phyloP scores from a whole-genome alignment of 2,888 invertebrate species.

The Drosophila kuntzei region DNA sequence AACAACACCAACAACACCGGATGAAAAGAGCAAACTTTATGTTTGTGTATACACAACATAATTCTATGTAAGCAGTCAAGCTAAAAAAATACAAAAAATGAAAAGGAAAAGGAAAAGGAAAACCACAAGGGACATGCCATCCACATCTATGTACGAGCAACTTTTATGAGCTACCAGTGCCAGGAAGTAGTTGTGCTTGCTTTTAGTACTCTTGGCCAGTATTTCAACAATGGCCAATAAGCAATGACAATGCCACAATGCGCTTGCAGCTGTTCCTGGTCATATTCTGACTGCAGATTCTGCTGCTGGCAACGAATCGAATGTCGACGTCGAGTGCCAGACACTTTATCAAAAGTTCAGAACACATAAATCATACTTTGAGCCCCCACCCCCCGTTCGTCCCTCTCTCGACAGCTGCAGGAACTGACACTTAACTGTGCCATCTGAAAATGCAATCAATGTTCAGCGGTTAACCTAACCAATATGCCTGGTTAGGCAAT shows the following conservation, averaged over 20 bases:
- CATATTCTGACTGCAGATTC: slow-evolving; percentile 9
- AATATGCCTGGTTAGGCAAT: slow-evolving; percentile 47
- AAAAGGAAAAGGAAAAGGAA: slow-evolving; percentile 19
- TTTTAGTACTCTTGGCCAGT: slow-evolving; percentile 9
- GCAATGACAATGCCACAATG: slow-evolving; percentile 58
- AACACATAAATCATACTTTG: slow-evolving; percentile 68
- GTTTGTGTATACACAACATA: slow-evolving; percentile 58
- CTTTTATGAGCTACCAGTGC: slow-evolving; percentile 36
- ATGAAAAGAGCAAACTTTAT: slow-evolving; percentile 51
- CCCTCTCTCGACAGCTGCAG: slow-evolving; percentile 27
- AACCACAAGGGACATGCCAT: slow-evolving; percentile 41
- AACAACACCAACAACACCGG: slow-evolving; percentile 6
- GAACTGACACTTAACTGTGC: slow-evolving; percentile 56
- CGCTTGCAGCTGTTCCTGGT: slow-evolving; percentile 26
- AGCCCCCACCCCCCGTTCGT: not conserved
- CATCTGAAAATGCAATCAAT: slow-evolving; percentile 50
- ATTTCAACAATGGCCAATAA: slow-evolving; percentile 61
- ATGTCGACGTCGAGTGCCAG: slow-evolving; percentile 55
- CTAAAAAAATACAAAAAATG: slow-evolving; percentile 28
- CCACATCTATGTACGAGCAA: slow-evolving; percentile 58
- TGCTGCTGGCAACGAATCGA: slow-evolving; percentile 17
- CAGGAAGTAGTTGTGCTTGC: slow-evolving; percentile 3
- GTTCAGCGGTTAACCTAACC: slow-evolving; percentile 49
- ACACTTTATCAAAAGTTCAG: slow-evolving; percentile 76
- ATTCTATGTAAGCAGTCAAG: slow-evolving; percentile 67